Evolutionary conservation across 2,113 vertebrate species (phyloP).

Genomic region (Lethenteron reissneri): DNA sequence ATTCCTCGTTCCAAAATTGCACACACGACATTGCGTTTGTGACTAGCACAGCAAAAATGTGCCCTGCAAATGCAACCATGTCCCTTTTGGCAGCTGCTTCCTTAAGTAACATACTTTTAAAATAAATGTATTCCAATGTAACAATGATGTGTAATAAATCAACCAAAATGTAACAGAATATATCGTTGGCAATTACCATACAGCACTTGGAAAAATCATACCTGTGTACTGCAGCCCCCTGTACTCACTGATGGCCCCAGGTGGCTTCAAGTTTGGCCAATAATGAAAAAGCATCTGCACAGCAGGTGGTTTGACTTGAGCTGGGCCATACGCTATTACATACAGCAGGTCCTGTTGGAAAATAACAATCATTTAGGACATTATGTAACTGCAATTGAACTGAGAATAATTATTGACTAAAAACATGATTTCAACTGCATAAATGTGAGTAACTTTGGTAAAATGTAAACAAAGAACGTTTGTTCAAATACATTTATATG

Average conservation of each 20-base stretch:
- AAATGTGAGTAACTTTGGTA: not conserved
- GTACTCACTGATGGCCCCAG: conserved; percentile 94
- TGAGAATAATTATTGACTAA: too few relatives aligned
- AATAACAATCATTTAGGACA: not conserved
- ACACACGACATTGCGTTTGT: too few relatives aligned
- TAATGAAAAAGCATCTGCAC: conserved; percentile 99
- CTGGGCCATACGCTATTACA: conserved; percentile 91
- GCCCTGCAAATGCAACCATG: too few relatives aligned
- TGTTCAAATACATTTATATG: not conserved
- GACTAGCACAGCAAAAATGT: too few relatives aligned
- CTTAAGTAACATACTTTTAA: too few relatives aligned
- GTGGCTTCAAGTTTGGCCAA: conserved; percentile 95
- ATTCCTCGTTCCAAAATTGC: too few relatives aligned
- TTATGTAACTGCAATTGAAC: not conserved
- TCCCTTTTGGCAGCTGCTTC: too few relatives aligned
- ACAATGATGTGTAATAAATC: too few relatives aligned
- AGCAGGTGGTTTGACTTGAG: conserved; percentile 90
- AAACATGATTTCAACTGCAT: not conserved
- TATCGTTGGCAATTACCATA: too few relatives aligned
- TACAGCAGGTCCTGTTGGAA: conserved; percentile 67
- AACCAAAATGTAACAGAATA: too few relatives aligned
- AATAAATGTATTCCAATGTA: too few relatives aligned
- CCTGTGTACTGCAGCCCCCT: conserved; percentile 93
- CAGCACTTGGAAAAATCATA: conserved; percentile 15
- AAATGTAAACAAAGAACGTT: not conserved